A percentile compares a stretch with the other conserved stretches of the same genome.
Evolutionary conservation across 2,797 vertebrate genomes (phyloP).

Genomic region (Tauraco hartlaubi): DNA sequence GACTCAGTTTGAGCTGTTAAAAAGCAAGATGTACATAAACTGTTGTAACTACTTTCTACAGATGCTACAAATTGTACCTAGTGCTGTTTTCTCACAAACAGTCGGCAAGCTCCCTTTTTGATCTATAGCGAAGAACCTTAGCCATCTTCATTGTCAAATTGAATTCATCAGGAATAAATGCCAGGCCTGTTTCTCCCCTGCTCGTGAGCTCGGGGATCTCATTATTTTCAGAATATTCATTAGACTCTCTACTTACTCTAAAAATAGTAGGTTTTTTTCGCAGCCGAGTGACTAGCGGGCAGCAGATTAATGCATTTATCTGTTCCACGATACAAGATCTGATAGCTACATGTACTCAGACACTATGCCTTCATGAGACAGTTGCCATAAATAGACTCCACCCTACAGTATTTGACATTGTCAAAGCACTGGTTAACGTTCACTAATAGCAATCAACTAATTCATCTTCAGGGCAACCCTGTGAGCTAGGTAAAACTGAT

Average conservation of each 20-base stretch:
- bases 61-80: neutral
- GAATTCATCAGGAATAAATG: neutral
- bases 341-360: neutral
- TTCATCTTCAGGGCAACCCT: slow-evolving; percentile 26
- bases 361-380: neutral
- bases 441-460: slow-evolving; percentile 42
- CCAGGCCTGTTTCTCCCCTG: neutral
- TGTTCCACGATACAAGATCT: neutral
- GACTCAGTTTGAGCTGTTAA: neutral
- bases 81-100: neutral
- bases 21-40: neutral
- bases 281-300: neutral
- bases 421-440: neutral
- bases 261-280: neutral
- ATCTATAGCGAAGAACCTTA: neutral
- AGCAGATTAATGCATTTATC: neutral
- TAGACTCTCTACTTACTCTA: neutral
- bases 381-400: neutral
- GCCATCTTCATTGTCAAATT: rapidly evolving
- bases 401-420: neutral
- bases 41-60: neutral
- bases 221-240: slow-evolving; percentile 45
- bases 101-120: neutral
- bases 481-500: slow-evolving; percentile 22
- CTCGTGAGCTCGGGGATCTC: neutral